Conservation (phyloP, 2,797 vertebrate species). For the Pelodytes ibericus region DNA sequence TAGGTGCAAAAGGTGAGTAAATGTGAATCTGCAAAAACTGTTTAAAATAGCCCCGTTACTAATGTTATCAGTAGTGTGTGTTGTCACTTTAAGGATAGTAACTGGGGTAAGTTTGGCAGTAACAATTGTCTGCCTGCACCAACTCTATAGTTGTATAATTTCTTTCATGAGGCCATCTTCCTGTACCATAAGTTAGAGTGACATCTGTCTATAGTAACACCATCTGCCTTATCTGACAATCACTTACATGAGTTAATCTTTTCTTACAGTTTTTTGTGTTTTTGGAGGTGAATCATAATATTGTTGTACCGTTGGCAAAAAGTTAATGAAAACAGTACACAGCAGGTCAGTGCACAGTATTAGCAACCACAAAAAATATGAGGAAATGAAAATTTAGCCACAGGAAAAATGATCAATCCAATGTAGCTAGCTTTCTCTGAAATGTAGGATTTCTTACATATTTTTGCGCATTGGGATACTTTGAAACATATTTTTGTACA, state of each 20-base stretch:
- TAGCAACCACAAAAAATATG: neutral
- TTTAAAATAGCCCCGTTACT: too few relatives aligned
- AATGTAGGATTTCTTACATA: conserved; percentile 2
- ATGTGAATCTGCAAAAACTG: too few relatives aligned
- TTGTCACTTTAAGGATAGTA: too few relatives aligned
- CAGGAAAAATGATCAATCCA: neutral
- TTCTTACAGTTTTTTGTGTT: neutral
- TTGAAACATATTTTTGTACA: too few relatives aligned
- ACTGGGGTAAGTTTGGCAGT: too few relatives aligned
- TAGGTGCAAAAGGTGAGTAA: too few relatives aligned
- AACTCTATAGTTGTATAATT: too few relatives aligned
- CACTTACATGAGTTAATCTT: neutral
- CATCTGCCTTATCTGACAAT: neutral
- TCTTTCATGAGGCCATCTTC: too few relatives aligned
- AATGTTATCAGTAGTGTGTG: too few relatives aligned
- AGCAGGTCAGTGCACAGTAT: neutral
- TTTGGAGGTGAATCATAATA: neutral
- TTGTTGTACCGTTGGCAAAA: neutral
- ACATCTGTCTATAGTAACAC: too few relatives aligned
- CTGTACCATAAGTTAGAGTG: too few relatives aligned
- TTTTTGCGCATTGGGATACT: neutral
- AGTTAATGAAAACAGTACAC: neutral
- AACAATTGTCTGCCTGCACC: too few relatives aligned
- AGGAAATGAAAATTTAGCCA: neutral
- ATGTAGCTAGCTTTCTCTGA: neutral